These are phyloP conservation scores for Stigmatopora nigra DNA, from an alignment of 2,113 vertebrate genomes.

Conservation along the genomic window DNA sequence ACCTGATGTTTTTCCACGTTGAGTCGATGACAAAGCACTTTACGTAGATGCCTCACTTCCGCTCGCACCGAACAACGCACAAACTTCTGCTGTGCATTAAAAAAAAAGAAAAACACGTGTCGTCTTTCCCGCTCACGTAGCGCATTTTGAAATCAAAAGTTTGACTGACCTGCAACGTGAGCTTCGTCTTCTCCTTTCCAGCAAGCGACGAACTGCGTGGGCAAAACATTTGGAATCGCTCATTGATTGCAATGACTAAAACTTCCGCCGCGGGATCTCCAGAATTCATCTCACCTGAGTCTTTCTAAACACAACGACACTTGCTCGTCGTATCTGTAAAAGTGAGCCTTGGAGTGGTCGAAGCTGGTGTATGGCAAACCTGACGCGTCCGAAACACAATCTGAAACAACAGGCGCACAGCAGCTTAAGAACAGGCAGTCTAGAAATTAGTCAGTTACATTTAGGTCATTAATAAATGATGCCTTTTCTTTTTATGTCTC, in stretches of 20 bases:
- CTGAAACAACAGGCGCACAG: constrained; percentile 50
- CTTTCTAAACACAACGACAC: constrained; percentile 90
- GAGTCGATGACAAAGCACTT: constrained; percentile 85
- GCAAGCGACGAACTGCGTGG: constrained; percentile 70
- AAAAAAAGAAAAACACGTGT: background rate
- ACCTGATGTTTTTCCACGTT: constrained; percentile 85
- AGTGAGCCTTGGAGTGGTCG: constrained; percentile 92
- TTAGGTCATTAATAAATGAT: background rate
- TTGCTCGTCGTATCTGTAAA: constrained; percentile 95
- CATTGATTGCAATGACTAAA: background rate
- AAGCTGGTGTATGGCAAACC: constrained; percentile 89
- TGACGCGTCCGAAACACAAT: constrained; percentile 77
- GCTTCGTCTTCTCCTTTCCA: constrained; percentile 89
- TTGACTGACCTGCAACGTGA: constrained; percentile 80
- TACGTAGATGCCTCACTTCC: constrained; percentile 86
- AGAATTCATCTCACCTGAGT: constrained; percentile 72
- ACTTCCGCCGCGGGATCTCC: background rate
- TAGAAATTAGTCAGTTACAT: background rate
- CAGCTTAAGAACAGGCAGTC: background rate
- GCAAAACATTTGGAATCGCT: constrained; percentile 5
- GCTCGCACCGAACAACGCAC: constrained; percentile 89
- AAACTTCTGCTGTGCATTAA: constrained; percentile 81
- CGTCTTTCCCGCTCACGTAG: background rate
- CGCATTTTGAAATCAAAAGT: background rate
- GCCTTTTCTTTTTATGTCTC: constrained; percentile 6